Conservation (phyloP, 1,140 invertebrate species). For the Dendroctonus ponderosae region DNA sequence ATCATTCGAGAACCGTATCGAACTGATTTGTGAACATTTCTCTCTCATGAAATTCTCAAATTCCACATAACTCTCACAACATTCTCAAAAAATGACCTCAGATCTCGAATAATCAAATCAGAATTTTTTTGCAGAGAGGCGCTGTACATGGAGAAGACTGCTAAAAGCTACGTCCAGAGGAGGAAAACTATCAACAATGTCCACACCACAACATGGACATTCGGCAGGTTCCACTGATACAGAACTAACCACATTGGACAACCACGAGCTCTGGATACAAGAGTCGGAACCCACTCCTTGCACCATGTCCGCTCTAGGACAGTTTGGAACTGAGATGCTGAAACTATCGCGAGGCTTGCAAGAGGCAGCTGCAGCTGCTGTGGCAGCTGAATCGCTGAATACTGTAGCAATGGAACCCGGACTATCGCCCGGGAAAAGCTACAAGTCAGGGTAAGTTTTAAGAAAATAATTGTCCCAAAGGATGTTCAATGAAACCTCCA, state of each 20-base stretch:
- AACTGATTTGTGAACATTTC: too few species aligned
- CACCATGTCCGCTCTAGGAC: slow-evolving; percentile 76
- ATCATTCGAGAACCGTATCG: too few species aligned
- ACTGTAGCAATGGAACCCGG: slow-evolving; percentile 1
- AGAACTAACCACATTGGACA: slow-evolving; percentile 74
- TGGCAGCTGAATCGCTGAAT: slow-evolving; percentile 12
- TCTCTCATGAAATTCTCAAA: too few species aligned
- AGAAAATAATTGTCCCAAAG: too few species aligned
- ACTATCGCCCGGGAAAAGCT: slow-evolving; percentile 9
- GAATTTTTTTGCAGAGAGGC: slow-evolving; percentile 53
- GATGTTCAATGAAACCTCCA: too few species aligned
- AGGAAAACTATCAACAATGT: slow-evolving; percentile 46
- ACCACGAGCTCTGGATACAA: slow-evolving; percentile 76
- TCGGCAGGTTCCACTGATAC: slow-evolving; percentile 77
- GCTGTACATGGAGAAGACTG: slow-evolving; percentile 63
- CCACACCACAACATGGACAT: slow-evolving; percentile 66
- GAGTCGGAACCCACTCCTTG: slow-evolving; percentile 76
- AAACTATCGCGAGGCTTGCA: slow-evolving; percentile 74
- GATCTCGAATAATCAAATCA: too few species aligned
- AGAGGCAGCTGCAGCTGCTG: slow-evolving; percentile 52
- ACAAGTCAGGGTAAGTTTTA: slow-evolving; percentile 12
- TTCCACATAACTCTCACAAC: too few species aligned
- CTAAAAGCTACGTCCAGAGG: slow-evolving; percentile 50
- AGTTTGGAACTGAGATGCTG: slow-evolving; percentile 80
- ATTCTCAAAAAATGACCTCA: too few species aligned